phyloP scores from a whole-genome alignment of 2,113 vertebrate species.

The Tenrec ecaudatus region DNA sequence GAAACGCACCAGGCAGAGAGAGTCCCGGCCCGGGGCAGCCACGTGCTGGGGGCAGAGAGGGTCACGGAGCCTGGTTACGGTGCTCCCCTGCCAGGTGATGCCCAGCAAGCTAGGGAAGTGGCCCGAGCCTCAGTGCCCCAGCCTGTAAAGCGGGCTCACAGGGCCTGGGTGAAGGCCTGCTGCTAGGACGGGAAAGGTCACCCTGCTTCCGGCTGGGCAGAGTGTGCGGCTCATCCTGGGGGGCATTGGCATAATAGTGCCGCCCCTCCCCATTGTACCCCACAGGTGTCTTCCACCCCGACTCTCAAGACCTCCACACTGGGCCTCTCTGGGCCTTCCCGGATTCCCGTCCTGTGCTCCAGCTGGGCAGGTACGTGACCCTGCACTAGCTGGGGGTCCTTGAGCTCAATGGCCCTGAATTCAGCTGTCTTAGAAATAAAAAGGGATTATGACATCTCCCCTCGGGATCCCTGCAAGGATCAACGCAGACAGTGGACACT shows the following conservation, averaged over 20 bases:
- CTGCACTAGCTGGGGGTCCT: not conserved
- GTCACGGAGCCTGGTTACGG: not conserved
- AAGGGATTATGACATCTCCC: not conserved
- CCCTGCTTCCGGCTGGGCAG: not conserved
- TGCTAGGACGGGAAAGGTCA: not conserved
- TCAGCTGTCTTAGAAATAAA: not conserved
- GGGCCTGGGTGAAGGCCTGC: not conserved
- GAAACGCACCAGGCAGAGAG: not conserved
- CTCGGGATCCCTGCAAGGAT: not conserved
- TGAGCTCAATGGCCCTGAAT: not conserved
- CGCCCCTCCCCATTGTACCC: not conserved
- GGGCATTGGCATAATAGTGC: too few species aligned
- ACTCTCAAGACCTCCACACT: not conserved
- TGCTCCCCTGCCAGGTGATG: not conserved
- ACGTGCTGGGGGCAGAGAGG: not conserved
- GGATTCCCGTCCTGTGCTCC: not conserved
- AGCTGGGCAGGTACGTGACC: not conserved
- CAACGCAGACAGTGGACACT: not conserved
- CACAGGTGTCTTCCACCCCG: not conserved
- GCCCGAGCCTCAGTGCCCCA: not conserved
- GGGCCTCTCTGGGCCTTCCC: not conserved
- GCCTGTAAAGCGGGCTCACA: conserved; percentile 43
- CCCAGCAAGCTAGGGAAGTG: not conserved
- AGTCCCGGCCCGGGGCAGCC: not conserved
- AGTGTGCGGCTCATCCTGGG: not conserved